Percentiles rank a stretch among this genome's conserved stretches.
These are phyloP conservation scores for Phyllostomus hastatus DNA, from an alignment of 2,113 vertebrate species.

Conservation along the genomic window DNA sequence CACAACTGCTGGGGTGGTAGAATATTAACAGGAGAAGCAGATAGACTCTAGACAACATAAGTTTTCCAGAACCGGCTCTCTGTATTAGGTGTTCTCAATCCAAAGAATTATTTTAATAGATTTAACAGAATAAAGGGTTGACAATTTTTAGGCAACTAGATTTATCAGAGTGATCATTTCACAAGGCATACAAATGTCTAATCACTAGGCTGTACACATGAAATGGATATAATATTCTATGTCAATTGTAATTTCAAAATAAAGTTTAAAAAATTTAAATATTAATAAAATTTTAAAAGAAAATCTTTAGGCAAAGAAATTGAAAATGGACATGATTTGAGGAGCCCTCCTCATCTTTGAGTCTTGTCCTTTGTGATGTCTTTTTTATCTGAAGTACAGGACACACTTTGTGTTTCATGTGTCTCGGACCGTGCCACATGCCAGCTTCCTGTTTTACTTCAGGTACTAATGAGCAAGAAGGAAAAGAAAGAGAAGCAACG, in stretches of 20 bases:
- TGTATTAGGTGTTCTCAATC: slow-evolving; percentile 54
- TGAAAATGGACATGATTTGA: neutral
- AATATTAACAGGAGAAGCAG: slow-evolving; percentile 65
- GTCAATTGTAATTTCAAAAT: neutral
- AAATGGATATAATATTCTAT: neutral
- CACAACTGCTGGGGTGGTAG: slow-evolving; percentile 65
- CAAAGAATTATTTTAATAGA: slow-evolving; percentile 34
- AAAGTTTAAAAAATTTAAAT: neutral
- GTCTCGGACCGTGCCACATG: neutral
- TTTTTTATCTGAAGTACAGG: neutral
- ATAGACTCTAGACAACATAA: slow-evolving; percentile 38
- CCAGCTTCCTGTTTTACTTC: neutral
- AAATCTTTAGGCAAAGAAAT: slow-evolving; percentile 17
- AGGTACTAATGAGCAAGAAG: neutral
- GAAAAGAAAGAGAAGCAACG: neutral
- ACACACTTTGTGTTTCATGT: slow-evolving; percentile 25
- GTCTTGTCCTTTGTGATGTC: neutral
- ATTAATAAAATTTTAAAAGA: neutral
- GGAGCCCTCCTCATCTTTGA: neutral
- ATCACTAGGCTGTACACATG: neutral
- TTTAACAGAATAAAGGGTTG: slow-evolving; percentile 53
- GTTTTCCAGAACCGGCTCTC: slow-evolving; percentile 68
- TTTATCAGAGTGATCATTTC: neutral
- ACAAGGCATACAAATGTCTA: neutral
- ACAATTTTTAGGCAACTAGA: slow-evolving; percentile 53